Evolutionary conservation across 2,113 vertebrate genomes (phyloP), one percentile per base, ranked within the genome.

Genomic region (Cephalopholis sonnerati): DNA sequence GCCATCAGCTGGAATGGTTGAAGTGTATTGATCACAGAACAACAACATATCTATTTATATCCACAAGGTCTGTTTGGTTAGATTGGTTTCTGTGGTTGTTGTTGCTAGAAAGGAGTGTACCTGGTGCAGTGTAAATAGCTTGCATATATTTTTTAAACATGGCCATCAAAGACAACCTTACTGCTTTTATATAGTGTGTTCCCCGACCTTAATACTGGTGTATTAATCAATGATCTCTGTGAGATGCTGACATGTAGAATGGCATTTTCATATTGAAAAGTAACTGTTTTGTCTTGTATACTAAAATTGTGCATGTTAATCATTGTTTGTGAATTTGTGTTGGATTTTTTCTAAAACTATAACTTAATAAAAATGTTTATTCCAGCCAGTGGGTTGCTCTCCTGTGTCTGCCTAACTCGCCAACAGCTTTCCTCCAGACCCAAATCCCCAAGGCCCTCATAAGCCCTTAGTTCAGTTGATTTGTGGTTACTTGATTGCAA

Each of bases 221-320:
- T 96, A 96, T 95, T 95, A 95, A 95, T 94, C 88, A 81, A 91
- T 94, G 95, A 97, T 99, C 98, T 99, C 98, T 94, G 91, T 97
- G 98, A 99, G 98, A 99, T 98, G 93, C 84, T 92, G 86, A 93
- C 90, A 90, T 93, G 94, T 86, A 77, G 95, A 88, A 89, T 92
- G 82, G 79, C 91, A 96, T 97, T 99, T 99, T 99, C 98, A 99
- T 96, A 99, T 98, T 99, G 98, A 98, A 99, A 99, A 97, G 97
- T 93, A 95, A 95, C 88, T 91, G 95, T 95, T 96, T 95, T 94
- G 96, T 96, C 96, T 97, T 96, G 96, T 98, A 97, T 97, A 97
- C 97, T 98, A 97, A 97, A 97, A 95, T 95, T 98, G 96, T 97
- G 96, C 96, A 96, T 96, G 96, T 95, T 93, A 85, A 91, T 94